Evolutionary conservation across 92 coral and sea anemone species (phyloP).

Genomic region (Blastomussa wellsi): DNA sequence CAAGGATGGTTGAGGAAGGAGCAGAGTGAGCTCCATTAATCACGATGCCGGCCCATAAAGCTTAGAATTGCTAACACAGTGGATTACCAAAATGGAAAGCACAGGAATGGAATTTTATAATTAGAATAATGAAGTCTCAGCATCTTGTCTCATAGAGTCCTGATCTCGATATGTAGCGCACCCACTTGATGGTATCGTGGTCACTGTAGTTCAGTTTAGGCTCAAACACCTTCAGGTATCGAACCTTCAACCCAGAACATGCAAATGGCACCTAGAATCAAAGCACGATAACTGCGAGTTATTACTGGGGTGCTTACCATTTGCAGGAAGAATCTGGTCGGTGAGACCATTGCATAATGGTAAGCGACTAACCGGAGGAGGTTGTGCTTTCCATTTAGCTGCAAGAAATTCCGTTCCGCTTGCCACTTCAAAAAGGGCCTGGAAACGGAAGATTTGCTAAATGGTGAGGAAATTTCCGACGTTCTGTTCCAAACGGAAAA

Average conservation of each 20-base stretch:
- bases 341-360: no score
- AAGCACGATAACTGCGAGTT: background rate
- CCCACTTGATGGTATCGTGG: conserved; percentile 99
- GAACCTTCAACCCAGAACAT: conserved; percentile 98
- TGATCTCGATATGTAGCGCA: conserved; percentile 95
- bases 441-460: no score
- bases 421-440: no score
- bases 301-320: no score
- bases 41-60: background rate
- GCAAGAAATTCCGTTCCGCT: no score
- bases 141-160: conserved; percentile 99
- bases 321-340: no score
- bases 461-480: no score
- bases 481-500: no score
- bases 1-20: no score
- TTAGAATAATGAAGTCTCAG: conserved; percentile 31
- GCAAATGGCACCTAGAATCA: conserved; percentile 92
- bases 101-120: background rate
- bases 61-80: background rate
- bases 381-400: no score
- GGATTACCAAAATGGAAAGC: background rate
- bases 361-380: no score
- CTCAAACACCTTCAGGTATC: conserved; percentile 97
- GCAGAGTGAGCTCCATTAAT: no score
- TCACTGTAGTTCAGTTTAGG: conserved; percentile 99